phyloP scores from a whole-genome alignment of 2,888 invertebrate genomes.

The Spodoptera exigua region DNA sequence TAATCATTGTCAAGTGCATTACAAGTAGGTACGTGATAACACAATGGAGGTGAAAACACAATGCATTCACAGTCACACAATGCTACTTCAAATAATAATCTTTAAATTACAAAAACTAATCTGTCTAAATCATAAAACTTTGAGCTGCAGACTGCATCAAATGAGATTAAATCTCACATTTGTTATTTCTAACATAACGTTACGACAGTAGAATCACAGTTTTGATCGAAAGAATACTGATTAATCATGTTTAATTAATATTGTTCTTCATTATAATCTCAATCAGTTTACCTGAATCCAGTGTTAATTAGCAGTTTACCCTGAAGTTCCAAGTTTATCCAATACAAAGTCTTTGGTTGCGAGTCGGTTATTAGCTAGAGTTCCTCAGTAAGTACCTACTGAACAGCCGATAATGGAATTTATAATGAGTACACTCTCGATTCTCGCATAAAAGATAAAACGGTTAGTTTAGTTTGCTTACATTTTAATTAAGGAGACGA shows the following conservation, averaged over 20 bases:
- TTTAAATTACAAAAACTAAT: background rate
- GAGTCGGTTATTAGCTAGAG: conserved; percentile 19
- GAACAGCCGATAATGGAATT: conserved; percentile 58
- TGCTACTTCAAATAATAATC: background rate
- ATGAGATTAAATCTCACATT: too few relatives aligned
- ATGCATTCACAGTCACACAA: conserved; percentile 8
- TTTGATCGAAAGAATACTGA: too few relatives aligned
- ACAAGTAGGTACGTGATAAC: conserved; percentile 23
- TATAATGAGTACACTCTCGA: conserved; percentile 55
- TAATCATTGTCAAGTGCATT: conserved; percentile 6
- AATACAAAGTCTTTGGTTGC: conserved; percentile 6
- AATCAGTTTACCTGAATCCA: too few relatives aligned
- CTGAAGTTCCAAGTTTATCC: conserved; percentile 7
- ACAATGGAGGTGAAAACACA: conserved; percentile 18
- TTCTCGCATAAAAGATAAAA: conserved; percentile 37
- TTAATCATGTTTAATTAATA: too few relatives aligned
- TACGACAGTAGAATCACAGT: too few relatives aligned
- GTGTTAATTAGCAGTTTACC: background rate
- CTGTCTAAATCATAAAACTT: too few relatives aligned
- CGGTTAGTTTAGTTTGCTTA: background rate
- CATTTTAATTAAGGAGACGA: too few relatives aligned
- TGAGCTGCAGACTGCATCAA: too few relatives aligned
- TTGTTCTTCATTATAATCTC: too few relatives aligned
- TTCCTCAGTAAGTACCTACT: conserved; percentile 18
- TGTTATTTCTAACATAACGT: too few relatives aligned